These are phyloP conservation scores for Typhlichthys eigenmanni DNA, from an alignment of 2,797 vertebrate genomes.

Conservation along the genomic window DNA sequence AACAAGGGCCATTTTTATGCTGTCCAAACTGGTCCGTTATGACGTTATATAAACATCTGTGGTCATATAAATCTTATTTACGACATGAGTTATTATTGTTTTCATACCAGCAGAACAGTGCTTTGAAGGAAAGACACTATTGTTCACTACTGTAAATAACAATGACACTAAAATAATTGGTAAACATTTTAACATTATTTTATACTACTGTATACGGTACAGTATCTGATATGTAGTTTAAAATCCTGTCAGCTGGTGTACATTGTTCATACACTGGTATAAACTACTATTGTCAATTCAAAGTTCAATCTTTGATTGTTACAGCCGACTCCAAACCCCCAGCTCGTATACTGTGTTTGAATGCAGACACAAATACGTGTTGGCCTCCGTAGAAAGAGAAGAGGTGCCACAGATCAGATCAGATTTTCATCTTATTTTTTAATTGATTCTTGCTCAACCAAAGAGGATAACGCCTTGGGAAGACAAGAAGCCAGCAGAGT, in stretches of 20 bases:
- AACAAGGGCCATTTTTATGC: conserved; percentile 14
- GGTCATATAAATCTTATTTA: conserved; percentile 20
- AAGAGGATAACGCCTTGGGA: conserved; percentile 31
- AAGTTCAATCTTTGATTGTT: no score
- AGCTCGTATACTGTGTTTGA: no score
- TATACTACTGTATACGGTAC: no score
- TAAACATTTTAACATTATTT: no score
- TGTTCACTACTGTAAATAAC: neutral
- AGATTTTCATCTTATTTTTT: neutral
- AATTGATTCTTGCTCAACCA: conserved; percentile 27
- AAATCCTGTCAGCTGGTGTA: no score
- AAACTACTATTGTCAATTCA: no score
- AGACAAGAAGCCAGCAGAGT: conserved; percentile 64
- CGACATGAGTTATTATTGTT: conserved; percentile 4
- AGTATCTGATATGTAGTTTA: no score
- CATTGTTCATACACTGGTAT: no score
- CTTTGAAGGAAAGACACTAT: no score
- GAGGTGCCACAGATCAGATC: neutral
- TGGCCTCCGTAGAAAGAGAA: no score
- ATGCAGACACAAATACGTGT: no score
- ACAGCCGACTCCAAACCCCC: no score
- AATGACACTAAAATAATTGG: conserved; percentile 1
- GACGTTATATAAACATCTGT: conserved; percentile 32
- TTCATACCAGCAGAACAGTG: neutral
- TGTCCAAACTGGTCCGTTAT: conserved; percentile 22